Conservation (phyloP, 1,140 invertebrate species). For the Chelonus insularis region DNA sequence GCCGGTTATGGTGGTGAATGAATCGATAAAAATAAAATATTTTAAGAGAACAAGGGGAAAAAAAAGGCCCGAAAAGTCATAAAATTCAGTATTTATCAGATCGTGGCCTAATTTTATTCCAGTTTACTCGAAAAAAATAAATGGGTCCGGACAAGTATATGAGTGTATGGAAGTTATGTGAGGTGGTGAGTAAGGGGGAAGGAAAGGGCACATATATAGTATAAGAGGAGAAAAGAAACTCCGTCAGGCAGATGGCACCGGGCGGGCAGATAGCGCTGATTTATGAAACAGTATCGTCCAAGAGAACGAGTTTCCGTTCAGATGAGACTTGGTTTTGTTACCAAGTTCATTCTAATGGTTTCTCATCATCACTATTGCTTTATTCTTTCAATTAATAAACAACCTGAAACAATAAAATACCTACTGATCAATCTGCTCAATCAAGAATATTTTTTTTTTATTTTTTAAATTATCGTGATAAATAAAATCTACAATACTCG, state of each 20-base stretch:
- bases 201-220: not conserved
- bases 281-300: constrained; percentile 43
- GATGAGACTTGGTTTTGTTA: constrained; percentile 6
- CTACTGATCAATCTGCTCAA: too few relatives aligned
- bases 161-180: not conserved
- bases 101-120: constrained; percentile 51
- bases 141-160: constrained; percentile 18
- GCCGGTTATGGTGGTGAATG: too few relatives aligned
- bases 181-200: not conserved
- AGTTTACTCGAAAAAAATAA: constrained; percentile 33
- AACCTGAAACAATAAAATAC: too few relatives aligned
- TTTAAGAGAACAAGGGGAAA: constrained; percentile 5
- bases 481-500: too few relatives aligned
- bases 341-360: constrained; percentile 24
- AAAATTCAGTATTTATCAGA: constrained; percentile 43
- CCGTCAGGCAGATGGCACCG: constrained; percentile 42
- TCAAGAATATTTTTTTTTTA: too few relatives aligned
- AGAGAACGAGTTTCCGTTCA: constrained; percentile 45
- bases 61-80: constrained; percentile 11
- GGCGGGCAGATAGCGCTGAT: constrained; percentile 49
- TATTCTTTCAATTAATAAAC: too few relatives aligned
- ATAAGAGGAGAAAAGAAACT: constrained; percentile 11
- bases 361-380: too few relatives aligned
- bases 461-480: too few relatives aligned
- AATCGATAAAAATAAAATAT: constrained; percentile 13